These are phyloP conservation scores for Metaphire vulgaris DNA, from an alignment of 1,140 invertebrate genomes.

Conservation along the genomic window DNA sequence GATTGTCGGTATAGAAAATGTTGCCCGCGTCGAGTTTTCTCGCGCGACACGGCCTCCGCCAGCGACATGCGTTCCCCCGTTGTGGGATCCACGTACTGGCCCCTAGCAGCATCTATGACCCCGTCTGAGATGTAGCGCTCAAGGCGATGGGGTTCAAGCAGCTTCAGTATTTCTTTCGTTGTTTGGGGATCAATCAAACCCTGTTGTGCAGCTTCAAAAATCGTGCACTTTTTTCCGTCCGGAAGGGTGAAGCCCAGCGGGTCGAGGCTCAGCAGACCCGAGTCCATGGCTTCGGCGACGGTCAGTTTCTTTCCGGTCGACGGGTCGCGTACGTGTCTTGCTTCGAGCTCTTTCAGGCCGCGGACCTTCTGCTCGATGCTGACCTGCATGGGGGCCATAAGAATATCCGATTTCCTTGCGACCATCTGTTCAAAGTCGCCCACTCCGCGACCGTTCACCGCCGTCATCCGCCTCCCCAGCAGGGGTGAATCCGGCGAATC, in stretches of 20 bases:
- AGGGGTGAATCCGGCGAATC: slow-evolving; percentile 43
- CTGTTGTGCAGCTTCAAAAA: slow-evolving; percentile 19
- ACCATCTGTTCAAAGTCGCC: slow-evolving; percentile 1
- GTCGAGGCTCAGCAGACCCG: slow-evolving; percentile 15
- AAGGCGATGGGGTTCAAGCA: slow-evolving; percentile 11
- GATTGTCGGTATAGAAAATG: slow-evolving; percentile 15
- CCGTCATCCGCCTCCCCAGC: slow-evolving; percentile 43
- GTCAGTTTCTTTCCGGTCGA: slow-evolving; percentile 20
- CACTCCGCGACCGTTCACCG: slow-evolving; percentile 27
- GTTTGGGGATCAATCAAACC: slow-evolving; percentile 17
- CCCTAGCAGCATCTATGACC: slow-evolving; percentile 9
- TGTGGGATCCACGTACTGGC: slow-evolving; percentile 16
- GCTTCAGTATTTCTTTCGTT: slow-evolving; percentile 8
- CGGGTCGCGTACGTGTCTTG: background rate
- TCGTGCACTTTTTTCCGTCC: slow-evolving; percentile 25
- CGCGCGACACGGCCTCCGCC: slow-evolving; percentile 18
- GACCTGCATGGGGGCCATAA: background rate
- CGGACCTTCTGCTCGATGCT: background rate
- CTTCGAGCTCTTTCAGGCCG: background rate
- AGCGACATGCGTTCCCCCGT: slow-evolving; percentile 13
- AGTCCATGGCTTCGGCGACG: slow-evolving; percentile 29
- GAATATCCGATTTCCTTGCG: background rate
- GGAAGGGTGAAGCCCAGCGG: slow-evolving; percentile 16
- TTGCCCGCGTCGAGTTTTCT: slow-evolving; percentile 10
- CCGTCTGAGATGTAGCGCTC: slow-evolving; percentile 11